Conservation (phyloP, 1,140 invertebrate genomes). For the Brachionus asplanchnoidis region DNA sequence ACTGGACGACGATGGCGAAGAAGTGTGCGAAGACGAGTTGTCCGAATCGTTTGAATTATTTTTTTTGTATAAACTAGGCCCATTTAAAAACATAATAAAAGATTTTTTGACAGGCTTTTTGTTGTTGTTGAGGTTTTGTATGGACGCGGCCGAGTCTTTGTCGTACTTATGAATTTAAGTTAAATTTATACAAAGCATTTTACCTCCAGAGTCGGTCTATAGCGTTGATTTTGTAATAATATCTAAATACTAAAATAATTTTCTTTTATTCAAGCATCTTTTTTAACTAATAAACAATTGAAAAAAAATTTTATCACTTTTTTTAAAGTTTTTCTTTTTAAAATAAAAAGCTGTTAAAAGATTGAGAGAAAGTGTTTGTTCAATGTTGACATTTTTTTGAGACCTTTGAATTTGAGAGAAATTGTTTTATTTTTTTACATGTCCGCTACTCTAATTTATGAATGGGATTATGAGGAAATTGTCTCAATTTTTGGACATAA, state of each 20-base stretch:
- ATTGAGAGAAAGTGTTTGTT: neutral
- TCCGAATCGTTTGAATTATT: neutral
- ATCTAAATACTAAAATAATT: neutral
- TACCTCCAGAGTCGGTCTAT: neutral
- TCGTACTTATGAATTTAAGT: neutral
- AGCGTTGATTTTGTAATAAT: neutral
- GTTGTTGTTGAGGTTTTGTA: neutral
- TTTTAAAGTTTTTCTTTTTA: neutral
- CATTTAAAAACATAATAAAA: neutral
- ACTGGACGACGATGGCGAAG: neutral
- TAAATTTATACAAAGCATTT: neutral
- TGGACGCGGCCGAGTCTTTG: neutral
- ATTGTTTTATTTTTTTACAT: neutral
- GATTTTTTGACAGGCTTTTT: neutral
- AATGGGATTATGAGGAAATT: neutral
- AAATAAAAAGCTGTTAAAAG: neutral
- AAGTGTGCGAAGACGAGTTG: neutral
- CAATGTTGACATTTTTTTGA: no score
- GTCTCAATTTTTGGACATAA: neutral
- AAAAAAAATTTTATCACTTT: no score
- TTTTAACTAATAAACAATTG: no score
- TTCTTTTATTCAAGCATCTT: no score
- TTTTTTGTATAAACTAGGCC: neutral
- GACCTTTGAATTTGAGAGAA: neutral
- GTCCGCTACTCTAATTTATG: neutral